A percentile compares a stretch with the other conserved stretches of the same genome.
Evolutionary conservation across 64 coral and sea anemone species (phyloP).

Genomic region (Montipora sp.): DNA sequence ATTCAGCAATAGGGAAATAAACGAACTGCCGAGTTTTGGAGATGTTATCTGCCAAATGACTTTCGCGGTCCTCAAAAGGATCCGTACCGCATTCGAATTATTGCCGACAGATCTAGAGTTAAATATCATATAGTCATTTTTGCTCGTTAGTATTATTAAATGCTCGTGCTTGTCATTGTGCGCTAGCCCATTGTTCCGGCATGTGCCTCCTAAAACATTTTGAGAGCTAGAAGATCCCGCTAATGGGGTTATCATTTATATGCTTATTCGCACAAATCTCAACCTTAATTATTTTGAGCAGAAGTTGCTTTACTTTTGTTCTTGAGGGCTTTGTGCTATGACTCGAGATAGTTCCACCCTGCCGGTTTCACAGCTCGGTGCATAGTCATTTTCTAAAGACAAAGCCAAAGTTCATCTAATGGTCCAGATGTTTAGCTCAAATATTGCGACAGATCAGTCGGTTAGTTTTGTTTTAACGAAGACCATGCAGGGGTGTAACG

Average conservation of each 20-base stretch:
- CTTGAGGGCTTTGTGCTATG: no score
- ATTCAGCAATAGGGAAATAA: conserved; percentile 96
- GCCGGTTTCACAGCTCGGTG: no score
- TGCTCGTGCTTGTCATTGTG: neutral
- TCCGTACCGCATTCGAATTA: conserved; percentile 75
- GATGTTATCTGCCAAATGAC: conserved; percentile 77
- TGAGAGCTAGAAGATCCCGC: neutral
- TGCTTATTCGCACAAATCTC: neutral
- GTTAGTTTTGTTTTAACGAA: no score
- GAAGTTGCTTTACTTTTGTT: no score
- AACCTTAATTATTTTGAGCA: no score
- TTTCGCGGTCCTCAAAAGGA: neutral
- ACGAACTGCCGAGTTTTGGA: conserved; percentile 78
- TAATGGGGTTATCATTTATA: neutral
- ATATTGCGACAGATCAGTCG: no score
- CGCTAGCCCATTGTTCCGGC: neutral
- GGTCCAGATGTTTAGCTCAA: no score
- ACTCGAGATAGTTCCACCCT: no score
- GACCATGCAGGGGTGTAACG: no score
- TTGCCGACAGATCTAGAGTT: neutral
- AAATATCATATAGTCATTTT: neutral
- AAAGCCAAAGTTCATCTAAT: no score
- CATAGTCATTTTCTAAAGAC: no score
- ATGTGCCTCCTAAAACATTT: neutral
- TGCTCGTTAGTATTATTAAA: neutral